phyloP scores from a whole-genome alignment of 2,797 vertebrate species.

The Triplophysa bombifrons region DNA sequence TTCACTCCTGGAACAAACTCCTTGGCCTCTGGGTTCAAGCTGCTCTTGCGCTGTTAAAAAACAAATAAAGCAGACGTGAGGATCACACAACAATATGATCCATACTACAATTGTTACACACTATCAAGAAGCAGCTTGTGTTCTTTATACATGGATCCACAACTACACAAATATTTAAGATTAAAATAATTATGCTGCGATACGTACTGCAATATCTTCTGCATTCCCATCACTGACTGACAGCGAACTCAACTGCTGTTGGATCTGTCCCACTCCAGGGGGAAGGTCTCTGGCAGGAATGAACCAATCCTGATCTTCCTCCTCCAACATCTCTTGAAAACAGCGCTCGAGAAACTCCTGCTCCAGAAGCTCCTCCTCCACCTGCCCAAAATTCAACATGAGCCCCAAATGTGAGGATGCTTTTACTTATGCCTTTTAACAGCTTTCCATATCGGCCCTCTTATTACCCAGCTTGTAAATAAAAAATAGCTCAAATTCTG shows the following conservation, averaged over 20 bases:
- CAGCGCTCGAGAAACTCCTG: conserved; percentile 87
- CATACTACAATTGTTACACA: not conserved
- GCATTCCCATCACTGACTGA: conserved; percentile 68
- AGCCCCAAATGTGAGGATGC: not conserved
- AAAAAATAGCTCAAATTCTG: not conserved
- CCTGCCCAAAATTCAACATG: conserved; percentile 65
- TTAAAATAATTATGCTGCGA: not conserved
- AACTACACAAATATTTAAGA: too few relatives aligned
- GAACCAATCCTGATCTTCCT: conserved; percentile 89
- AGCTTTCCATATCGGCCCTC: not conserved
- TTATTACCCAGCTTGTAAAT: not conserved
- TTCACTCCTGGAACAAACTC: conserved; percentile 88
- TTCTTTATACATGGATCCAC: too few relatives aligned
- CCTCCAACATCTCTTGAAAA: conserved; percentile 89
- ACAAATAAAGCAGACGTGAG: not conserved
- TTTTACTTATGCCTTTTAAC: not conserved
- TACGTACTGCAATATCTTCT: conserved; percentile 83
- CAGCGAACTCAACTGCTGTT: conserved; percentile 84
- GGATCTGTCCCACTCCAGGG: conserved; percentile 79
- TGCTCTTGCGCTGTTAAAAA: conserved; percentile 82
- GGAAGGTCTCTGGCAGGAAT: conserved; percentile 84
- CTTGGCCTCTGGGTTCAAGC: conserved; percentile 87
- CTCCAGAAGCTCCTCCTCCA: conserved; percentile 85
- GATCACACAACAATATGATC: not conserved
- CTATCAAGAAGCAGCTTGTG: not conserved